phyloP scores from a whole-genome alignment of 2,888 invertebrate species.

The Bembecia ichneumoniformis region DNA sequence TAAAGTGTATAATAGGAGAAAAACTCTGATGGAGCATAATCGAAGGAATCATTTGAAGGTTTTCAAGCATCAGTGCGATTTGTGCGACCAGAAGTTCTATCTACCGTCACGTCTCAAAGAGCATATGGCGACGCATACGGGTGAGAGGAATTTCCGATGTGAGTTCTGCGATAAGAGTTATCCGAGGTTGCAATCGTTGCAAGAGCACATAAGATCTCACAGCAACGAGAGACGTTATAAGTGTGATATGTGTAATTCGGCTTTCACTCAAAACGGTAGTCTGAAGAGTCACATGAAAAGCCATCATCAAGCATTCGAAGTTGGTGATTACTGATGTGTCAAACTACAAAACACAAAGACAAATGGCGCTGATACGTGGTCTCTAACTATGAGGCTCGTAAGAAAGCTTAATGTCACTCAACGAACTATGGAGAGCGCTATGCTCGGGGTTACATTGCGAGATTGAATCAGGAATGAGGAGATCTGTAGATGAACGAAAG shows the following conservation, averaged over 20 bases:
- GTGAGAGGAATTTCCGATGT: conserved; percentile 66
- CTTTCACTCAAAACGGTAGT: conserved; percentile 71
- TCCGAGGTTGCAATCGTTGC: conserved; percentile 68
- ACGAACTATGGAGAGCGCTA: no score
- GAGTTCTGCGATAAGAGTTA: conserved; percentile 73
- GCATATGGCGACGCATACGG: conserved; percentile 68
- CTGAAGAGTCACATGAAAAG: conserved; percentile 72
- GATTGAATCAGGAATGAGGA: no score
- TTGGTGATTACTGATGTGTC: conserved; percentile 16
- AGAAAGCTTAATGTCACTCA: no score
- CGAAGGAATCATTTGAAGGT: conserved; percentile 50
- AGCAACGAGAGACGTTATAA: conserved; percentile 64
- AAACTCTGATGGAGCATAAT: conserved; percentile 52
- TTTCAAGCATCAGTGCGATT: conserved; percentile 48
- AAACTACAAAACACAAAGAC: conserved; percentile 7
- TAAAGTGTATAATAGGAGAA: conserved; percentile 50
- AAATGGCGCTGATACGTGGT: no score
- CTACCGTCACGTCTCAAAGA: conserved; percentile 54
- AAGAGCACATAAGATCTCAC: conserved; percentile 72
- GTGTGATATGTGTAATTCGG: conserved; percentile 63
- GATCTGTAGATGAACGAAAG: no score
- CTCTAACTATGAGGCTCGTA: no score
- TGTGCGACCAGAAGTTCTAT: conserved; percentile 59
- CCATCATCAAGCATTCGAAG: conserved; percentile 52
- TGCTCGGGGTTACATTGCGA: no score